phyloP scores from a whole-genome alignment of 2,113 vertebrate genomes.

The Myiopsitta monachus region DNA sequence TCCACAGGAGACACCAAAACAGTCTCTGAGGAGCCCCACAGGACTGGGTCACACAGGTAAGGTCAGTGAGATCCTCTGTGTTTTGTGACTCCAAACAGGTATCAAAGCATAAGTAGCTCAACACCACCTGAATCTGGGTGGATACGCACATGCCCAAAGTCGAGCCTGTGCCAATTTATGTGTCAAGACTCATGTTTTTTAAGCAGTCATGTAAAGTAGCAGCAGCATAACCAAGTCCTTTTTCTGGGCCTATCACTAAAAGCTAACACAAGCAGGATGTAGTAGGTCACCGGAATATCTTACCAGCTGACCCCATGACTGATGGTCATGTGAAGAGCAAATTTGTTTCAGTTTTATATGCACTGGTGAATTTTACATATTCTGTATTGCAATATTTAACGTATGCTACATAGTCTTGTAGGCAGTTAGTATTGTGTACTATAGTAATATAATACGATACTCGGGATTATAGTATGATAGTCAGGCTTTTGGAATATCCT shows the following conservation, averaged over 20 bases:
- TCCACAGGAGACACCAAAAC: neutral
- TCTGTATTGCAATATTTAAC: neutral
- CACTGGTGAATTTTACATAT: neutral
- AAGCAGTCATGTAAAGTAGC: neutral
- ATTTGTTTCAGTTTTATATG: neutral
- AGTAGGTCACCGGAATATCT: neutral
- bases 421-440: neutral
- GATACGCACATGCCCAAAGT: neutral
- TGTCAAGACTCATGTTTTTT: fast-evolving
- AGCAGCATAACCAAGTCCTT: neutral
- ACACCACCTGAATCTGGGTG: neutral
- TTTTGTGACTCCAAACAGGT: neutral
- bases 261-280: neutral
- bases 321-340: neutral
- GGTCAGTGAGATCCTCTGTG: neutral
- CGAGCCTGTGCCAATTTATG: neutral
- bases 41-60: neutral
- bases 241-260: neutral
- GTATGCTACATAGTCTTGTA: neutral
- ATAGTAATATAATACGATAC: neutral
- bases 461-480: neutral
- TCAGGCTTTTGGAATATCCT: neutral
- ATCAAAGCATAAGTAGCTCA: neutral
- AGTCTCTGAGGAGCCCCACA: neutral
- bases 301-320: neutral